Base-by-base conservation (phyloP, 2,113 vertebrate genomes). In the Nothoprocta perdicaria region DNA sequence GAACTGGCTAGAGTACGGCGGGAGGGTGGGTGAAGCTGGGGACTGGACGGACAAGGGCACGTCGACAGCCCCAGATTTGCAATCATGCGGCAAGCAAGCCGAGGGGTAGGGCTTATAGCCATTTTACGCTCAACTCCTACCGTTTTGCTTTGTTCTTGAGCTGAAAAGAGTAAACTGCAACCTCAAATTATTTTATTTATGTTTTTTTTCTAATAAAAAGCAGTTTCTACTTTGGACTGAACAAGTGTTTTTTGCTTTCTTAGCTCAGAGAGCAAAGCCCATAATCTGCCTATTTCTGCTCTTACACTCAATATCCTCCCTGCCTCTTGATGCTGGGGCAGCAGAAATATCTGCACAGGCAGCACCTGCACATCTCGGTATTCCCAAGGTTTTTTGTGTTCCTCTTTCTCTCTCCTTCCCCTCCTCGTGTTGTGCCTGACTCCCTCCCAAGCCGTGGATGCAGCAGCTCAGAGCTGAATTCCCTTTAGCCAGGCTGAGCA, bases 161-260 rank as follows among this genome's bases (percentile, higher is more conserved):
- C 89, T 94, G 92, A 65, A 82, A 91, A 88, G 87, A 72, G 84
- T 92, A 89, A 95, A 95, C 91, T 74, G 73, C 52, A 87, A 90
- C 41, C 66, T 4, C 2, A 87, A 91, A 85, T 94, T 66, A 92
- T 94, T 95, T 93, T 95, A 91, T 96, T 95, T 95, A 95, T 95
- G 66, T 63, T 80, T 81, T 95, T 95, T 96, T 96, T 71, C 91
- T 96, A 96, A 93, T 96, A 96, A 96, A 96, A 80, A 89, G 82
- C 87, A 80, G 17, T 96, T 96, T 95, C 94, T 95, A 91, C 69
- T 73, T 78, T 0, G 6, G 73, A n/a, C 31, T 2, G 57, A 91
- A 69, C 40, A 53, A 92, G 78, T 15, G 26, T 94, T 96, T 38
- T 96, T 96, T 66, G 68, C 88, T 95, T 53, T 38, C n/a, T 50